phyloP scores from a whole-genome alignment of 2,113 vertebrate species.

The Morone chrysops region DNA sequence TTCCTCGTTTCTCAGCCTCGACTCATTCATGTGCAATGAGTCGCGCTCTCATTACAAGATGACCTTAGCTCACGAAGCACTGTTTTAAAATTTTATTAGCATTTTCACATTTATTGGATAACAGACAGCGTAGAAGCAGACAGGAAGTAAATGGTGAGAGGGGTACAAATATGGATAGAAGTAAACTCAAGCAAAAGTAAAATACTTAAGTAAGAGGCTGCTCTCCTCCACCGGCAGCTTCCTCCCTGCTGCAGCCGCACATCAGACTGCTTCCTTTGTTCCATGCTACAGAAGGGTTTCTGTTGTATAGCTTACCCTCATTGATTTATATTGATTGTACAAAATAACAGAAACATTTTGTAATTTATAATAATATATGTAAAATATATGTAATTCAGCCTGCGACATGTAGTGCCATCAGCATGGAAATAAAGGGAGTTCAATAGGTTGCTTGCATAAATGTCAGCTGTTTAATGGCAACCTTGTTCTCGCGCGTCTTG shows the following conservation, averaged over 20 bases:
- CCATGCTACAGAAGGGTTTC: too few relatives aligned
- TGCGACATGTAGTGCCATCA: background rate
- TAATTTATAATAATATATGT: too few relatives aligned
- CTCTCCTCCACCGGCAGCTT: background rate
- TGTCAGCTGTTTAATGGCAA: background rate
- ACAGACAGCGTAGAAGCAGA: background rate
- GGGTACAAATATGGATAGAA: background rate
- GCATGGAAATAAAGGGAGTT: background rate
- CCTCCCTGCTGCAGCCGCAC: background rate
- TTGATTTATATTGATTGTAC: too few relatives aligned
- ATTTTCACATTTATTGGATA: background rate
- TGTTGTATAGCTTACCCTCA: too few relatives aligned
- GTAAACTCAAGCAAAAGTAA: background rate
- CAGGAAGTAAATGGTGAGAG: background rate
- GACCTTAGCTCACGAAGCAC: background rate
- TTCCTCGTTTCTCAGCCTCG: background rate
- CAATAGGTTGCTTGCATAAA: background rate
- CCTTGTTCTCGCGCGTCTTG: too few relatives aligned
- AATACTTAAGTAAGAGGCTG: background rate
- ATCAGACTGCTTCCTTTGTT: background rate
- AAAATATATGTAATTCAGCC: background rate
- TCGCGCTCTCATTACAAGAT: background rate
- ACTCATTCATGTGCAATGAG: background rate
- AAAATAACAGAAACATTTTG: too few relatives aligned
- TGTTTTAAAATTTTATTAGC: background rate